phyloP scores from a whole-genome alignment of 2,888 invertebrate species.

The Euplexia lucipara region DNA sequence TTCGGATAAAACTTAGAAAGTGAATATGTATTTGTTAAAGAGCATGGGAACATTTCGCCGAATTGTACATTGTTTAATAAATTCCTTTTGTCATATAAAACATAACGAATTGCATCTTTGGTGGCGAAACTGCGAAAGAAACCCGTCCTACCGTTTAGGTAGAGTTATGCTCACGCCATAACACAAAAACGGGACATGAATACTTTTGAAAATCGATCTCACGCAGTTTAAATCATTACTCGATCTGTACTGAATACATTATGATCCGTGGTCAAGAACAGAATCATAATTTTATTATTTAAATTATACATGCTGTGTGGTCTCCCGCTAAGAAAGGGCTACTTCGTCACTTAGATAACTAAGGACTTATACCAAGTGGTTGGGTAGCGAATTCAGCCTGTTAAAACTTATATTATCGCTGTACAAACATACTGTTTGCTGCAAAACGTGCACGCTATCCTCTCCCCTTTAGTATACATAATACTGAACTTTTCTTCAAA shows the following conservation, averaged over 20 bases:
- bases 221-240: constrained; percentile 38
- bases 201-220: constrained; percentile 36
- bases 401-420: constrained; percentile 11
- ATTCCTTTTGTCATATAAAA: constrained; percentile 34
- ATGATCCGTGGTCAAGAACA: constrained; percentile 2
- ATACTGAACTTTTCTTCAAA: neutral
- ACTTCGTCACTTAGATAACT: constrained; percentile 3
- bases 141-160: constrained; percentile 40
- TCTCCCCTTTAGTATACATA: neutral
- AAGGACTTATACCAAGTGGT: constrained; percentile 1
- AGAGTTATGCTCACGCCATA: constrained; percentile 31
- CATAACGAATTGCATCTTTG: constrained; percentile 29
- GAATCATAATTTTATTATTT: neutral
- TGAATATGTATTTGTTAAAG: constrained; percentile 3
- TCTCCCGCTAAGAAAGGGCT: neutral
- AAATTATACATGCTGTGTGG: constrained; percentile 19
- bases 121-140: constrained; percentile 24
- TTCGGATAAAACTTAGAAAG: too few relatives aligned
- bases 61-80: constrained; percentile 19
- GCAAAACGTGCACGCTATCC: neutral
- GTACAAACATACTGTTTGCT: constrained; percentile 5
- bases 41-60: constrained; percentile 10
- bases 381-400: neutral
- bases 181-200: constrained; percentile 27
- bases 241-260: constrained; percentile 29